A percentile compares a stretch with the other conserved stretches of the same genome.
phyloP scores from a whole-genome alignment of 2,113 vertebrate species.

The Rynchops niger region DNA sequence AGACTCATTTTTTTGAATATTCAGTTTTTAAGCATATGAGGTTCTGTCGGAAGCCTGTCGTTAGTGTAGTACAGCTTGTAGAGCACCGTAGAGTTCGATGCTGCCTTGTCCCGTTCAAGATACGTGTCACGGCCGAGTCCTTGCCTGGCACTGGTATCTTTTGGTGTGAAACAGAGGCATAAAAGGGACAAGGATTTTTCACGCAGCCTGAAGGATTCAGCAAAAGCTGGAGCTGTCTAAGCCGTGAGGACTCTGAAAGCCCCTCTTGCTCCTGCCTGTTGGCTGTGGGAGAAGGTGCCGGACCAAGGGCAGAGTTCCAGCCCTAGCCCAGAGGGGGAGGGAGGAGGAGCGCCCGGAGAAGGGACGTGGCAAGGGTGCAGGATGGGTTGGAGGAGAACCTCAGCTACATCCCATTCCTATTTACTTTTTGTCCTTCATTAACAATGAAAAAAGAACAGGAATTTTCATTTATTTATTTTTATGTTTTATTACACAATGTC shows the following conservation, averaged over 20 bases:
- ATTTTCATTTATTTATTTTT: neutral
- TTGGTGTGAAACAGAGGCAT: neutral
- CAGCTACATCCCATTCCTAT: accelerated
- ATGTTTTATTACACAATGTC: neutral
- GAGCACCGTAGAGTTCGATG: neutral
- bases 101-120: neutral
- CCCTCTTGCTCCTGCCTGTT: neutral
- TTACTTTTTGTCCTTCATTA: neutral
- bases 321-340: neutral
- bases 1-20: neutral
- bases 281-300: neutral
- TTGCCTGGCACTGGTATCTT: neutral
- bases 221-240: neutral
- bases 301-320: neutral
- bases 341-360: neutral
- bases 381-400: neutral
- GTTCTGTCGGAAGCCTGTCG: neutral
- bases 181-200: neutral
- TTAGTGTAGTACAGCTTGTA: neutral
- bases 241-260: neutral
- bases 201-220: neutral
- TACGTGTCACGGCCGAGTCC: neutral
- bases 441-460: neutral
- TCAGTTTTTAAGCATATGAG: neutral
- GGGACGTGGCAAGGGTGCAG: accelerated